phyloP scores from a whole-genome alignment of 2,113 vertebrate genomes.

The Polyodon spathula region DNA sequence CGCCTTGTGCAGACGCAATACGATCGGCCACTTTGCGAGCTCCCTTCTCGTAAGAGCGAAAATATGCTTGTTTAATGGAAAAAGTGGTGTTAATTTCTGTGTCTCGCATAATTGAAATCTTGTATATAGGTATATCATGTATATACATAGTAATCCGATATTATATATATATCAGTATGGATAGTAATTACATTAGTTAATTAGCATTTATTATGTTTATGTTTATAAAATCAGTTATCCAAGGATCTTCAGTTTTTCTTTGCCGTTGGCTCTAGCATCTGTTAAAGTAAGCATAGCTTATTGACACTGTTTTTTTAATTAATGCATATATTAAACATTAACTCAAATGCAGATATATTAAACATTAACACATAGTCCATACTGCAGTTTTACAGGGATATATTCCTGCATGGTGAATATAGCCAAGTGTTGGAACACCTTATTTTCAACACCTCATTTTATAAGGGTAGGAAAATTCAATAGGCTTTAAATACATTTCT shows the following conservation, averaged over 20 bases:
- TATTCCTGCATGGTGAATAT: slow-evolving; percentile 17
- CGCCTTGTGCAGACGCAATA: no score
- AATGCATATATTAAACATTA: slow-evolving; percentile 38
- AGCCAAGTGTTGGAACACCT: no score
- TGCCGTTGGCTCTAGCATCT: slow-evolving; percentile 32
- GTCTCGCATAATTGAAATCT: no score
- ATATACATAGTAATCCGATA: no score
- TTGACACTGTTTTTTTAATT: slow-evolving; percentile 28
- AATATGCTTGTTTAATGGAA: no score
- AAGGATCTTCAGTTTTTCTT: slow-evolving; percentile 27
- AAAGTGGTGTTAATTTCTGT: no score
- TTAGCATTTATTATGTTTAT: slow-evolving; percentile 52
- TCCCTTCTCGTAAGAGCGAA: no score
- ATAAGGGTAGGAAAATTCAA: no score
- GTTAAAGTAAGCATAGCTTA: slow-evolving; percentile 20
- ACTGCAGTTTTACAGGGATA: background rate
- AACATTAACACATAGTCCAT: background rate
- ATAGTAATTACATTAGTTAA: slow-evolving; percentile 55
- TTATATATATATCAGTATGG: slow-evolving; percentile 25
- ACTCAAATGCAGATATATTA: background rate
- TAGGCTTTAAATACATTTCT: no score
- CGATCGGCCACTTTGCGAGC: no score
- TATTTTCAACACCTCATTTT: no score
- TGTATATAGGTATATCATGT: no score
- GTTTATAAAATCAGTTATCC: slow-evolving; percentile 23